These are phyloP conservation scores for Mastomys natalensis DNA, from an alignment of 2,113 vertebrate species.

Conservation along the genomic window DNA sequence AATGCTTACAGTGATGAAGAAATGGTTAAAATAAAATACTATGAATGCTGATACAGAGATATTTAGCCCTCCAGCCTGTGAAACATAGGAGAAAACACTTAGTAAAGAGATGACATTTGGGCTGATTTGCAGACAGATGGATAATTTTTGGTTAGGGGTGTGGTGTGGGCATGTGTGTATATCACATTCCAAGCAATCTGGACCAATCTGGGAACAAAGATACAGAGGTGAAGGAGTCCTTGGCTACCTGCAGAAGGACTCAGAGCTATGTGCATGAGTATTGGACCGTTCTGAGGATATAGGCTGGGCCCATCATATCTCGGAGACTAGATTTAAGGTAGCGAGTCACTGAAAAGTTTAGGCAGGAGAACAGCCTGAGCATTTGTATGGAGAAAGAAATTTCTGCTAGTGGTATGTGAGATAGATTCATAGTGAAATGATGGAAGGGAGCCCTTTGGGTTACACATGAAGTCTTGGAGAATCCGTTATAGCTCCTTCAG, in stretches of 20 bases:
- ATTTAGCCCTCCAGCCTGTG: background rate
- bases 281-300: background rate
- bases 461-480: background rate
- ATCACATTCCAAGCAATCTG: background rate
- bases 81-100: background rate
- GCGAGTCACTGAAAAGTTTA: background rate
- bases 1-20: background rate
- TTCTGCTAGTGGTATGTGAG: background rate
- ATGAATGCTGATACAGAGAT: background rate
- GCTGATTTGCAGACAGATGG: conserved; percentile 30
- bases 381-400: background rate
- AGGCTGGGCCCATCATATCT: no score
- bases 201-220: background rate
- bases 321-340: background rate
- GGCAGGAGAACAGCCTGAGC: background rate
- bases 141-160: conserved; percentile 1
- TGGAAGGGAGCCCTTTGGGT: background rate
- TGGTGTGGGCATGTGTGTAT: background rate
- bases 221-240: background rate
- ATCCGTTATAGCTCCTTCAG: background rate
- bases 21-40: background rate
- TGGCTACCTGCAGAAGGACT: background rate
- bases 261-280: background rate
- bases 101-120: conserved; percentile 25
- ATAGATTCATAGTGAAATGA: background rate